These are phyloP conservation scores for Apodemia duryi DNA, from an alignment of 2,888 invertebrate species.

Conservation along the genomic window DNA sequence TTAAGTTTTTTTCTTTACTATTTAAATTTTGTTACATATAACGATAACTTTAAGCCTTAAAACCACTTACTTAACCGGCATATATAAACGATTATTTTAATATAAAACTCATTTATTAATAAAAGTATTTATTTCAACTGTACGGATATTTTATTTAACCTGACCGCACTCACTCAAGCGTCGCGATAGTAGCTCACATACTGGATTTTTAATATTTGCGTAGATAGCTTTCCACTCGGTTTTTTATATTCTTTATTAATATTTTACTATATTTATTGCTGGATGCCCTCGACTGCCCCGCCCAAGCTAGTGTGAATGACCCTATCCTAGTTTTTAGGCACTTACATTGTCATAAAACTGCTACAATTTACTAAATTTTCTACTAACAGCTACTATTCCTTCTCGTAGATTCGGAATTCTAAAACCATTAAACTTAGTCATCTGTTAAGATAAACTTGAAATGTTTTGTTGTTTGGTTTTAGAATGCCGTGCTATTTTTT, in stretches of 20 bases:
- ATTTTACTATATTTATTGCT: conserved; percentile 61
- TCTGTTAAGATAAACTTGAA: conserved; percentile 2
- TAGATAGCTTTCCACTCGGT: conserved; percentile 68
- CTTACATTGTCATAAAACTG: conserved; percentile 61
- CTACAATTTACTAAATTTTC: conserved; percentile 51
- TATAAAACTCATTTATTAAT: conserved; percentile 64
- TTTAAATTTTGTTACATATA: conserved; percentile 66
- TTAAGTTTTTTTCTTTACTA: conserved; percentile 56
- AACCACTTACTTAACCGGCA: conserved; percentile 65
- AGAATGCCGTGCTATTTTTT: conserved; percentile 50
- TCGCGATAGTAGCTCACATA: conserved; percentile 71
- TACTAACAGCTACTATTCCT: conserved; percentile 48
- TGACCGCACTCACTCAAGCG: conserved; percentile 29
- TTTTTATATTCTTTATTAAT: conserved; percentile 53
- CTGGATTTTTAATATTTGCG: conserved; percentile 58
- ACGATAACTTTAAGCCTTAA: conserved; percentile 68
- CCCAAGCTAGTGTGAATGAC: conserved; percentile 75
- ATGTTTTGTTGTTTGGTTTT: conserved; percentile 47
- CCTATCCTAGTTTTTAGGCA: conserved; percentile 67
- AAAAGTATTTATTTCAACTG: conserved; percentile 69
- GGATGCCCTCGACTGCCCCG: conserved; percentile 71
- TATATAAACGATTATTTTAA: conserved; percentile 60
- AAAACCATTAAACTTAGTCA: conserved; percentile 44
- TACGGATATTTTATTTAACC: conserved; percentile 65
- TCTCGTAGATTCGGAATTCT: conserved; percentile 57